Conservation (phyloP, 2,797 vertebrate species). For the Chiloscyllium punctatum region DNA sequence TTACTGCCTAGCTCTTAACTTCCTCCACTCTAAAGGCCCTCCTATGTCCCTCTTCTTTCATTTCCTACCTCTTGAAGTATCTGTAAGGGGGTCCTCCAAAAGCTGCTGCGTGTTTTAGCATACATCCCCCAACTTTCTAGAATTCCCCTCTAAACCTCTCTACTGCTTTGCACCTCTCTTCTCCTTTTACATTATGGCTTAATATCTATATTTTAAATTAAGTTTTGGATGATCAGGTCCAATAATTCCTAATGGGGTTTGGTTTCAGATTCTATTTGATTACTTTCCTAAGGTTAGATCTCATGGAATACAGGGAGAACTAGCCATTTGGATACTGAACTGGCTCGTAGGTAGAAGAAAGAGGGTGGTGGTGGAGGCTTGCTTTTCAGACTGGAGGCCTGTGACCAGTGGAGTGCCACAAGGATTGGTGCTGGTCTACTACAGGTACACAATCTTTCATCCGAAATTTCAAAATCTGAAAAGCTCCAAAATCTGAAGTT, state of each 20-base stretch:
- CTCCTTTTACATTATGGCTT: background rate
- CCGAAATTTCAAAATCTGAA: too few relatives aligned
- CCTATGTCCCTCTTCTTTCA: background rate
- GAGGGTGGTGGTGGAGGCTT: too few relatives aligned
- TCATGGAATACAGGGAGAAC: too few relatives aligned
- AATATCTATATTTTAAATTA: background rate
- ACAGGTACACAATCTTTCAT: too few relatives aligned
- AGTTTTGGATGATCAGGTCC: background rate
- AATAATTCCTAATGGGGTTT: background rate
- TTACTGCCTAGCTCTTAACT: background rate
- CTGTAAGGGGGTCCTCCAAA: background rate
- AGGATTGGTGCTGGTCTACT: too few relatives aligned
- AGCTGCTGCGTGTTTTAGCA: background rate
- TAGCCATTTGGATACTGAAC: too few relatives aligned
- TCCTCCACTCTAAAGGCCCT: background rate
- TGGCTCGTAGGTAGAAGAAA: too few relatives aligned
- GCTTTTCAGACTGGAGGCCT: too few relatives aligned
- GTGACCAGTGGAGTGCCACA: too few relatives aligned
- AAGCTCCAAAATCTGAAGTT: too few relatives aligned
- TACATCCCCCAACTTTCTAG: background rate
- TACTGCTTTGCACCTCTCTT: background rate
- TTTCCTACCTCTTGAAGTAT: background rate
- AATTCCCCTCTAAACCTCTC: background rate
- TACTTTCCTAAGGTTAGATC: background rate
- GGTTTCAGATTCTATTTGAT: background rate